phyloP scores from a whole-genome alignment of 2,113 vertebrate species.

The Antechinus stuartii region DNA sequence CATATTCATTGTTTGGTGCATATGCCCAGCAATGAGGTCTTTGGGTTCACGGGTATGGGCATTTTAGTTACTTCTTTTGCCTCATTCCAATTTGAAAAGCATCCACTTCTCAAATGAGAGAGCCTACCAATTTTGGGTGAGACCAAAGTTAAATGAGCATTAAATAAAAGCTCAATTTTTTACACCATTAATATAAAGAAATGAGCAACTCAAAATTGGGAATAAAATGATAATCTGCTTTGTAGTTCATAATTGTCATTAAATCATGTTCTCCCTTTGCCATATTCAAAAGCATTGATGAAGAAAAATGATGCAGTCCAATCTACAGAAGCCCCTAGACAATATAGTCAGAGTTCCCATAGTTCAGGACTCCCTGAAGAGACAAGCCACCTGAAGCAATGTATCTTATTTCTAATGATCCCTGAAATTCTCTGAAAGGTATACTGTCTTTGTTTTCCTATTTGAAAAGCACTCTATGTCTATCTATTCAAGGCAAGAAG shows the following conservation, averaged over 20 bases:
- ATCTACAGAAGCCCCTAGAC: not conserved
- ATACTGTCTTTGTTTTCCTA: constrained; percentile 43
- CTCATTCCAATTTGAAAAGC: not conserved
- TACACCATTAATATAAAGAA: not conserved
- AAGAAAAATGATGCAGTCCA: constrained; percentile 15
- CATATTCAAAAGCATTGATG: constrained; percentile 24
- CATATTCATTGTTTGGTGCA: not conserved
- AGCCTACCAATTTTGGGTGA: not conserved
- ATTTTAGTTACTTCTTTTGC: not conserved
- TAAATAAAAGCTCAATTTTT: not conserved
- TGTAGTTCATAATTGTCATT: not conserved
- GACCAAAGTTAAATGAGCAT: not conserved
- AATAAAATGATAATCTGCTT: not conserved
- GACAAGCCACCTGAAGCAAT: constrained; percentile 10
- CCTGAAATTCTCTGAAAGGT: not conserved
- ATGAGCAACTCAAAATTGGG: not conserved
- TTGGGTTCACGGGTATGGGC: not conserved
- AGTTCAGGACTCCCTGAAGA: not conserved
- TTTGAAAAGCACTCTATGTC: constrained; percentile 4
- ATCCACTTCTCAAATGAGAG: not conserved
- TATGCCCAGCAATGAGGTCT: not conserved
- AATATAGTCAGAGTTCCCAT: constrained; percentile 1
- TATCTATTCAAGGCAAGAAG: constrained; percentile 8
- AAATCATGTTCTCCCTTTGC: not conserved
- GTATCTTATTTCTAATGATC: not conserved